Evolutionary conservation across 2,113 vertebrate genomes (phyloP).

Genomic region (Corythornis cristatus): DNA sequence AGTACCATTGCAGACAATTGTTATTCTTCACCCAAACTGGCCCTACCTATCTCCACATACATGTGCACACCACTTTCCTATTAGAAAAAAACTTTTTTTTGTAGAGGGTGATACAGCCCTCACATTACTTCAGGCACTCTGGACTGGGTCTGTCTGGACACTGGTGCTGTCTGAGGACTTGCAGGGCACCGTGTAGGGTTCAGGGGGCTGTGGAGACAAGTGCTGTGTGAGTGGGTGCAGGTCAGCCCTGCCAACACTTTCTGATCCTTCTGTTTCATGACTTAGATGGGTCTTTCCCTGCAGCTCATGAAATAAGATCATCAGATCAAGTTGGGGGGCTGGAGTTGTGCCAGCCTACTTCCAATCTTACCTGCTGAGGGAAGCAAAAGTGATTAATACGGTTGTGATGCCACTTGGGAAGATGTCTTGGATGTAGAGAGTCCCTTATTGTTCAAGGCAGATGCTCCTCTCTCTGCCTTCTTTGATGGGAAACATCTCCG

Average conservation of each 20-base stretch:
- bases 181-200: background rate
- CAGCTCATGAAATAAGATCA: background rate
- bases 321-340: background rate
- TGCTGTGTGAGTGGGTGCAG: background rate
- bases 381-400: background rate
- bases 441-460: background rate
- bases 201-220: background rate
- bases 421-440: background rate
- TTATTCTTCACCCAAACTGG: background rate
- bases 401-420: background rate
- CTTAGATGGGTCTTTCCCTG: background rate
- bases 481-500: background rate
- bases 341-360: background rate
- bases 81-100: background rate
- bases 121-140: background rate
- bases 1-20: background rate
- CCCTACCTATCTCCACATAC: background rate
- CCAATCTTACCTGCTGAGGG: background rate
- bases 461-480: rapidly evolving
- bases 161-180: background rate
- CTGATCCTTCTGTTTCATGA: background rate
- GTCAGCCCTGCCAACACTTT: background rate
- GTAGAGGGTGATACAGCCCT: background rate
- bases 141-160: background rate
- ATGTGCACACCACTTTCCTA: background rate